Conservation (phyloP, 2,797 vertebrate genomes). For the Enteromius fasciolatus region DNA sequence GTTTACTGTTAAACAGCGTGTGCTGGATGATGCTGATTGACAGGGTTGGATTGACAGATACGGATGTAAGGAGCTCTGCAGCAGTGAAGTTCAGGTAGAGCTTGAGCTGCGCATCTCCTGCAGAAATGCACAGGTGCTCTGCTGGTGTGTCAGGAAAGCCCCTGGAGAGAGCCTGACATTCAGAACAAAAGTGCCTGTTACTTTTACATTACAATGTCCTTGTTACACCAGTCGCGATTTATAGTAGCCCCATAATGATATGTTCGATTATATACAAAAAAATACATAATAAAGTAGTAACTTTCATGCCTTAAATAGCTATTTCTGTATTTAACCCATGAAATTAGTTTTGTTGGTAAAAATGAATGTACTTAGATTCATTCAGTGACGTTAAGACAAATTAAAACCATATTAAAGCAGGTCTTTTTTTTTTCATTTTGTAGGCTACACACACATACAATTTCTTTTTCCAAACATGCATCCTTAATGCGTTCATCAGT, state of each 20-base stretch:
- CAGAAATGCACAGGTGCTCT: conserved; percentile 47
- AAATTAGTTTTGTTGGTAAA: background rate
- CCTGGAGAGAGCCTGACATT: conserved; percentile 36
- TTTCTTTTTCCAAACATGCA: background rate
- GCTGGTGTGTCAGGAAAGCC: conserved; percentile 26
- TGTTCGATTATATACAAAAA: background rate
- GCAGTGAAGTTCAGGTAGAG: conserved; percentile 53
- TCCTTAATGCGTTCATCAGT: background rate
- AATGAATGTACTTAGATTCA: background rate
- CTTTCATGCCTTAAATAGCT: background rate
- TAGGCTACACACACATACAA: background rate
- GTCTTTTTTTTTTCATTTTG: background rate
- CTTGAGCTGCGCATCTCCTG: conserved; percentile 44
- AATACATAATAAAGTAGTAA: background rate
- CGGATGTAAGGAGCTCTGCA: conserved; percentile 21
- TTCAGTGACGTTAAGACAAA: background rate
- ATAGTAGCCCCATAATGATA: background rate
- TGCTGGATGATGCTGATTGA: conserved; percentile 8
- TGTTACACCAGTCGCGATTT: background rate
- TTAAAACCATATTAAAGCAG: background rate
- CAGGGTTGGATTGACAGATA: conserved; percentile 12
- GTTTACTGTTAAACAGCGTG: conserved; percentile 26
- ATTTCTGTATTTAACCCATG: background rate
- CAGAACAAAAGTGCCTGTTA: background rate
- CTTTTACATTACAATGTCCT: conserved; percentile 10